A percentile compares a stretch with the other conserved stretches of the same genome.
phyloP scores from a whole-genome alignment of 2,113 vertebrate genomes.

The Chaetorhynchus papuensis region DNA sequence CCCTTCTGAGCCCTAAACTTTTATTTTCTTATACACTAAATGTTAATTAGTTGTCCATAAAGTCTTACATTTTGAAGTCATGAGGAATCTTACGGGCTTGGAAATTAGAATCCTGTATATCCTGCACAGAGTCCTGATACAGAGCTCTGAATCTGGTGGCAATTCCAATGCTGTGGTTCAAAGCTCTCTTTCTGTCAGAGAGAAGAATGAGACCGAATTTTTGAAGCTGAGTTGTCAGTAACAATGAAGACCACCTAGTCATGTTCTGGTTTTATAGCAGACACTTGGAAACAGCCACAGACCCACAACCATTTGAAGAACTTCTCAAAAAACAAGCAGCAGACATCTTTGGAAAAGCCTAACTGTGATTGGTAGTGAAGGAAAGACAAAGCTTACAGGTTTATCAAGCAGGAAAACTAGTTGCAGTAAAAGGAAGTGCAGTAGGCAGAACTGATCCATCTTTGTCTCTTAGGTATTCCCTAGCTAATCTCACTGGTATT shows the following conservation, averaged over 20 bases:
- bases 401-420: not conserved
- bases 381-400: not conserved
- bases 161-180: not conserved
- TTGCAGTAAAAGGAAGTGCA: not conserved
- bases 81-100: not conserved
- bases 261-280: not conserved
- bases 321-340: not conserved
- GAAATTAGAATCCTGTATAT: not conserved
- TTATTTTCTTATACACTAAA: not conserved
- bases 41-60: not conserved
- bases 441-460: not conserved
- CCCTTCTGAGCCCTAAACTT: not conserved
- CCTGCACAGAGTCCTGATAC: not conserved
- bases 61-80: not conserved
- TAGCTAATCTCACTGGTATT: not conserved
- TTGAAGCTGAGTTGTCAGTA: not conserved
- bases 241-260: not conserved
- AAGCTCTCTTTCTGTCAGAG: not conserved
- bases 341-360: not conserved
- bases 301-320: not conserved
- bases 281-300: not conserved
- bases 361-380: not conserved
- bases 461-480: not conserved
- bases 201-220: not conserved
- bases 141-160: not conserved